Evolutionary conservation across 2,888 invertebrate species (phyloP).

Genomic region (Operophtera brumata): DNA sequence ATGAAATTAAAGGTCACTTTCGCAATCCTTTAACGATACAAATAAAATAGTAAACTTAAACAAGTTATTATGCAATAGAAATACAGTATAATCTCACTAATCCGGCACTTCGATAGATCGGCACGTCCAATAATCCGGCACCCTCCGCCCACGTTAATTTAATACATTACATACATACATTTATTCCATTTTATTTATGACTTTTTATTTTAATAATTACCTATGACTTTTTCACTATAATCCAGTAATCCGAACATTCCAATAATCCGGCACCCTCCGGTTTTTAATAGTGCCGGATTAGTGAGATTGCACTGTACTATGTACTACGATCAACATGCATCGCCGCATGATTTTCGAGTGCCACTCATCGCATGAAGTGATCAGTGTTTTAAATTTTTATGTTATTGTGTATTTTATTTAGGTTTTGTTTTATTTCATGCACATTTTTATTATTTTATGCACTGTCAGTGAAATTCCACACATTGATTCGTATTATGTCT

Average conservation of each 20-base stretch:
- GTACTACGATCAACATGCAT: conserved; percentile 18
- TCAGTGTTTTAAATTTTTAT: conserved; percentile 27
- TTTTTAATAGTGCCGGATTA: too few species aligned
- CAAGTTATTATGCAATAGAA: not conserved
- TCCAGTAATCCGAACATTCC: too few species aligned
- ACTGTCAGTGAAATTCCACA: conserved; percentile 21
- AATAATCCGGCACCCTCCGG: too few species aligned
- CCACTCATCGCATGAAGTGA: conserved; percentile 53
- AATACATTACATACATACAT: too few species aligned
- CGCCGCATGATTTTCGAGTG: conserved; percentile 44
- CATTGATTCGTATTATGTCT: not conserved
- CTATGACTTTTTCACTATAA: too few species aligned
- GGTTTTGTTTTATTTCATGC: conserved; percentile 43
- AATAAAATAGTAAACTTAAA: conserved; percentile 6
- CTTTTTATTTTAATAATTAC: too few species aligned
- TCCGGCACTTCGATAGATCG: too few species aligned
- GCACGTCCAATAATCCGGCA: too few species aligned
- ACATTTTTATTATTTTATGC: conserved; percentile 29
- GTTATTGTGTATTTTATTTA: not conserved
- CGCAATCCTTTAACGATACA: conserved; percentile 16
- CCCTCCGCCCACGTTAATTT: too few species aligned
- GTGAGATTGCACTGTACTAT: too few species aligned
- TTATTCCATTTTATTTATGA: too few species aligned
- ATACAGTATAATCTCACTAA: not conserved
- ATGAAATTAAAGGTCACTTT: conserved; percentile 14